Base-by-base conservation (phyloP, 2,113 vertebrate genomes). In the Onychorhynchus coronatus region DNA sequence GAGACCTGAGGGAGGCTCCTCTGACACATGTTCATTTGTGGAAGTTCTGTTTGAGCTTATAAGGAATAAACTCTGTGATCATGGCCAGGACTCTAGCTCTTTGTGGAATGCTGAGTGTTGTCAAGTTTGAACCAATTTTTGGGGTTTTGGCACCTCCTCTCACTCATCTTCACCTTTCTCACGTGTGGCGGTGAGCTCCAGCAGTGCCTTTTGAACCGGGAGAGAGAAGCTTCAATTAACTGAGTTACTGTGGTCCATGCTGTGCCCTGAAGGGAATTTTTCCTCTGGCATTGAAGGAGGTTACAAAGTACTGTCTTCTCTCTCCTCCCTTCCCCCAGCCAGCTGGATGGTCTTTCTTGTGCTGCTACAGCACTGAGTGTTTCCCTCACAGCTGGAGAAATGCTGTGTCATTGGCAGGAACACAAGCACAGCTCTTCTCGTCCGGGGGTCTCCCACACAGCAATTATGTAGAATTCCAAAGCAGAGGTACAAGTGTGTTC, bases 381-480 rank as follows among this genome's bases (percentile, higher is more conserved):
- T 94, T 92, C 83, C 65, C 42, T 78, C 2, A 39, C 91, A 96
- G 91, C 92, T 94, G 95, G 91, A 49, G 67, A 97, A 97, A 42
- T 31, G 96, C 96, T 91, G 88, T 84, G 95, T 97, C 96, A 97
- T 1, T 85, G 73, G 68, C 73, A 92, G 65, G 63, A 87, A 78
- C 62, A 82, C 47, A 58, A 8, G 65, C 83, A 50, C 49, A 4
- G 17, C 65, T 89, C 37, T 93, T 92, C 73, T 84, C 0, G 0
- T 9, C 14, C 0, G 0, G 12, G 25, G 11, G 22, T 93, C 52
- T 92, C 56, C 47, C 37, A 31, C 79, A 27, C 58, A 41, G 42
- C 11, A 17, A 2, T 77, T 75, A 33, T 75, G 41, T 41, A 59
- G 22, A 73, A 72, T 84, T 89, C 59, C 70, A 49, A 37, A 65